phyloP scores from a whole-genome alignment of 2,888 invertebrate species.

The Pristionchus japonicus region DNA sequence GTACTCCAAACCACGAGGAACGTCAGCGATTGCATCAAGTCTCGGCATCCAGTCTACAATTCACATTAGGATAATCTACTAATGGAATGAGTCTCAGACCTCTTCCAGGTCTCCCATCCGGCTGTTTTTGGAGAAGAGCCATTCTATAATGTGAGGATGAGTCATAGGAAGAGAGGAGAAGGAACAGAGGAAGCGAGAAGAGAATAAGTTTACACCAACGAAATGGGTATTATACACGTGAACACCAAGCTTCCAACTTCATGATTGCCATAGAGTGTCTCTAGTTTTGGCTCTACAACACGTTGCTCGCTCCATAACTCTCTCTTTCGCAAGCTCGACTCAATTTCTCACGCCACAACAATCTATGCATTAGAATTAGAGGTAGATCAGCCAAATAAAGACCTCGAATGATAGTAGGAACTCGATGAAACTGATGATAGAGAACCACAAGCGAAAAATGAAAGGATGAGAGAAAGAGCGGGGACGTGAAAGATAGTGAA shows the following conservation, averaged over 20 bases:
- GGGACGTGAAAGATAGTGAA: background rate
- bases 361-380: too few relatives aligned
- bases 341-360: too few relatives aligned
- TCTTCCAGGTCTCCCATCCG: background rate
- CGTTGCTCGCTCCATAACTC: too few relatives aligned
- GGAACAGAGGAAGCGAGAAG: background rate
- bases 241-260: too few relatives aligned
- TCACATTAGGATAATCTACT: background rate
- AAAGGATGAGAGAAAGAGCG: background rate
- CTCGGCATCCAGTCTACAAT: background rate
- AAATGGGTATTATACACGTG: too few relatives aligned
- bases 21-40: background rate
- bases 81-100: background rate
- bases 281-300: too few relatives aligned
- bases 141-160: background rate
- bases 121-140: background rate
- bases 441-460: background rate
- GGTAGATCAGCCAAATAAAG: too few relatives aligned
- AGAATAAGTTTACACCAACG: too few relatives aligned
- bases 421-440: too few relatives aligned
- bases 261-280: too few relatives aligned
- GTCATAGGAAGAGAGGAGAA: background rate
- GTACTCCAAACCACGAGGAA: slow-evolving; percentile 12
- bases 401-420: too few relatives aligned
- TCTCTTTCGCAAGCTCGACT: too few relatives aligned